Evolutionary conservation across 1,140 invertebrate species (phyloP).

Genomic region (Atopsyche davidsoni): DNA sequence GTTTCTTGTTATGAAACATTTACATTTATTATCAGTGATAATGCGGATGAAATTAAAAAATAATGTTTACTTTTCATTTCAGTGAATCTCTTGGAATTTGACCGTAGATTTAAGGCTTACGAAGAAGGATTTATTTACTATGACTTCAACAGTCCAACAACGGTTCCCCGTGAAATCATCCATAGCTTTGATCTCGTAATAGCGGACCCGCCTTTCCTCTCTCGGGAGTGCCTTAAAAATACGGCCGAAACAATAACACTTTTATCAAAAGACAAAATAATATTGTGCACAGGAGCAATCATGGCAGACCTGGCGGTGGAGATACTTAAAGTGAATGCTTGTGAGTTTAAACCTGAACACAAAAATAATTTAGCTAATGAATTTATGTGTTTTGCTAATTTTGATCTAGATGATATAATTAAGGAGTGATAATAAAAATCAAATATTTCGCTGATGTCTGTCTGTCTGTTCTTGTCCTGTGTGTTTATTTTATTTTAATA

Average conservation of each 20-base stretch:
- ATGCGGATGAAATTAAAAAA: too few species aligned
- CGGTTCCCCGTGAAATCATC: conserved; percentile 56
- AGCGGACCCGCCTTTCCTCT: conserved; percentile 91
- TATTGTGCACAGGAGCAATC: conserved; percentile 83
- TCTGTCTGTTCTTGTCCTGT: too few species aligned
- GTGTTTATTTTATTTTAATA: too few species aligned
- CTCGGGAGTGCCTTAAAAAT: conserved; percentile 87
- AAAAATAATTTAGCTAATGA: conserved; percentile 87
- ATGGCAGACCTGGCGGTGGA: conserved; percentile 65
- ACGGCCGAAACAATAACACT: conserved; percentile 71
- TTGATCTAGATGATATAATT: conserved; percentile 56
- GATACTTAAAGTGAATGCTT: conserved; percentile 59
- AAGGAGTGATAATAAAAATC: too few species aligned
- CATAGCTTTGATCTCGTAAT: conserved; percentile 77
- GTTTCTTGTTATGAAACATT: conserved; percentile 11
- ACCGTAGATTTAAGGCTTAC: conserved; percentile 71
- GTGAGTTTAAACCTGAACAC: conserved; percentile 72
- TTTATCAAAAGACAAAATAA: conserved; percentile 71
- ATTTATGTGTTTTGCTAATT: conserved; percentile 87
- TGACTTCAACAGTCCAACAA: conserved; percentile 79
- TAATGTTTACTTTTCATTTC: conserved; percentile 36
- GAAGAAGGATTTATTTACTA: conserved; percentile 80
- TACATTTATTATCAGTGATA: conserved; percentile 17
- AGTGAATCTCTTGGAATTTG: conserved; percentile 79
- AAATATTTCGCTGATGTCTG: too few species aligned